phyloP scores from a whole-genome alignment of 2,797 vertebrate species.

The Platyrinchus mystaceus region DNA sequence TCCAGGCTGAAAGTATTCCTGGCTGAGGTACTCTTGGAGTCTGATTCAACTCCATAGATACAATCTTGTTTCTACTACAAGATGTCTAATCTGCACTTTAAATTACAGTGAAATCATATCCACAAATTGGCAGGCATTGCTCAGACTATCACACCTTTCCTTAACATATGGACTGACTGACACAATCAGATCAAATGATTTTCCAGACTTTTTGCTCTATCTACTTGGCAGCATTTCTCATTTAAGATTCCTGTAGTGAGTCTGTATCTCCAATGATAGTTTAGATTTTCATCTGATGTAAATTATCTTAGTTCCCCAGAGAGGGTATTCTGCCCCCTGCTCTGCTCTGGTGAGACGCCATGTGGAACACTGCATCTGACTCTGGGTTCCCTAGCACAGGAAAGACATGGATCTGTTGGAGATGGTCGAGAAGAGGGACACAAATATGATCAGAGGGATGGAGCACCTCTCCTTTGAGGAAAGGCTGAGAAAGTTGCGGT shows the following conservation, averaged over 20 bases:
- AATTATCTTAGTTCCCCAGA: neutral
- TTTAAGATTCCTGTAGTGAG: neutral
- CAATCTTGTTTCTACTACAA: neutral
- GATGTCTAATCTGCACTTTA: neutral
- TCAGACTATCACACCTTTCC: neutral
- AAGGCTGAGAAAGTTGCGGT: neutral
- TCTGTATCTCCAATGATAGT: neutral
- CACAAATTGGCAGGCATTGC: neutral
- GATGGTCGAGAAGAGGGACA: neutral
- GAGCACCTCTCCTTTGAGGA: neutral
- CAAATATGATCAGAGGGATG: neutral
- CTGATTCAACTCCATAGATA: neutral
- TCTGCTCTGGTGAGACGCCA: neutral
- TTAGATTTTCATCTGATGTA: slow-evolving; percentile 14
- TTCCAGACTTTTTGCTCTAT: neutral
- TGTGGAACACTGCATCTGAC: accelerated
- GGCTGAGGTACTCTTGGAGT: neutral
- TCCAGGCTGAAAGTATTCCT: neutral
- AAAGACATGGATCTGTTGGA: neutral
- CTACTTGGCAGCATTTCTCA: neutral
- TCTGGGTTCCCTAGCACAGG: no score
- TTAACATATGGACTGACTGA: neutral
- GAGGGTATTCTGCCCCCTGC: neutral
- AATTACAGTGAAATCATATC: neutral
- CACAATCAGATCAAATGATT: neutral